phyloP scores from a whole-genome alignment of 37 sponge, comb jelly and placozoan genomes.

The Mnemiopsis leidyi region DNA sequence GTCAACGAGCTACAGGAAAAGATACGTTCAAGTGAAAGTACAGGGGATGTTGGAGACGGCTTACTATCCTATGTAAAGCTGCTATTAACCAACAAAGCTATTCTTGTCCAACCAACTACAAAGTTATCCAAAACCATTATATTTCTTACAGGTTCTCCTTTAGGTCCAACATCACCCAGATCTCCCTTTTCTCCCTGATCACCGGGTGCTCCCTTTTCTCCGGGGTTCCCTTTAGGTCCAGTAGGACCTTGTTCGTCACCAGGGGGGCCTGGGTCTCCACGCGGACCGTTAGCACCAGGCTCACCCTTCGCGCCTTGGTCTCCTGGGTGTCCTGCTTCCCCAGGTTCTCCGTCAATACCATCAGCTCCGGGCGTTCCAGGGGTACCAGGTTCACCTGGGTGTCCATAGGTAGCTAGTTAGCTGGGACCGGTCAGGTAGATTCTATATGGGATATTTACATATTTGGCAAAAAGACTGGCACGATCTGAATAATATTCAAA shows the following conservation, averaged over 20 bases:
- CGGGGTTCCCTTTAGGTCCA: background rate
- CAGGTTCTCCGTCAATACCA: slow-evolving; percentile 7
- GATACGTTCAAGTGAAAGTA: no score
- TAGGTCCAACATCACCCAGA: background rate
- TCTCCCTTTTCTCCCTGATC: background rate
- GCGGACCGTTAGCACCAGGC: background rate
- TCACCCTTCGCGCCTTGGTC: slow-evolving; percentile 10
- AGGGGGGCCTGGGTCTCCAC: background rate
- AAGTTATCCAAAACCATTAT: background rate
- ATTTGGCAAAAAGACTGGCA: no score
- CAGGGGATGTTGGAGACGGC: no score
- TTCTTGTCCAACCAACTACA: no score
- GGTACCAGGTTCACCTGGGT: background rate
- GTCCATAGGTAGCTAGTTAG: no score
- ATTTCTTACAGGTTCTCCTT: background rate
- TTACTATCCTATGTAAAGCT: no score
- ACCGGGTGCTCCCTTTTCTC: background rate
- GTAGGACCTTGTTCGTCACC: no score
- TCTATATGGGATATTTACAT: no score
- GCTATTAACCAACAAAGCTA: no score
- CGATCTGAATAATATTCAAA: background rate
- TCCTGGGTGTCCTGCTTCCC: background rate
- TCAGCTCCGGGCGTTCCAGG: background rate
- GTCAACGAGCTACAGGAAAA: no score
- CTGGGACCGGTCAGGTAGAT: no score